Conservation (phyloP, 1,140 invertebrate species). For the Tetramorium parvispinum region DNA sequence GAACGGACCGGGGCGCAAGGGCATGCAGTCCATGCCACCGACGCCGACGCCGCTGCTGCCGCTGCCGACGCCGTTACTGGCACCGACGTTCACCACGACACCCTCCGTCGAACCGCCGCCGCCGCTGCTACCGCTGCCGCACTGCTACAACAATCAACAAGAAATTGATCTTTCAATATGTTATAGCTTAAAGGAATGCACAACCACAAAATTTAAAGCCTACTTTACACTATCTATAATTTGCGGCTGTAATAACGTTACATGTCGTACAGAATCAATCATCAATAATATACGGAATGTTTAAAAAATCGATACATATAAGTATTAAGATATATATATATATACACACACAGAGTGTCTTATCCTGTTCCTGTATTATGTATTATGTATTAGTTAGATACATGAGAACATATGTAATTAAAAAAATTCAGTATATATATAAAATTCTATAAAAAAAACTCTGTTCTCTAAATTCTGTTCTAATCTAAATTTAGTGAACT, state of each 20-base stretch:
- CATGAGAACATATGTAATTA: background rate
- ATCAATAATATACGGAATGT: background rate
- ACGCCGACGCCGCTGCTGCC: slow-evolving; percentile 82
- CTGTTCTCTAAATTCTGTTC: too few relatives aligned
- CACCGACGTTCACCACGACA: slow-evolving; percentile 82
- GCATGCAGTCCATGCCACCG: slow-evolving; percentile 91
- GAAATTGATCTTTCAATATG: background rate
- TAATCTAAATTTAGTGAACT: too few relatives aligned
- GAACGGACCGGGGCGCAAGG: slow-evolving; percentile 89
- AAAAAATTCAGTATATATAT: too few relatives aligned
- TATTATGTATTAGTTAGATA: too few relatives aligned
- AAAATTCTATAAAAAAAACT: too few relatives aligned
- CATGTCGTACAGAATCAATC: background rate
- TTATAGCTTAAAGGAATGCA: background rate
- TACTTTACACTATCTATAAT: background rate
- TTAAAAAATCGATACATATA: background rate
- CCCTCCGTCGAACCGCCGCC: slow-evolving; percentile 79
- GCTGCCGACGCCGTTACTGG: slow-evolving; percentile 75
- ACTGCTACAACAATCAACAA: slow-evolving; percentile 77
- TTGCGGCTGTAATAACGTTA: background rate
- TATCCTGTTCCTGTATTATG: too few relatives aligned
- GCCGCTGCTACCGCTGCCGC: slow-evolving; percentile 77
- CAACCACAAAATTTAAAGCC: background rate
- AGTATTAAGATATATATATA: background rate
- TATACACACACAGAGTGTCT: background rate